A percentile compares a stretch with the other conserved stretches of the same genome.
These are phyloP conservation scores for Ranitomeya imitator DNA, from an alignment of 2,113 vertebrate species.

Conservation along the genomic window DNA sequence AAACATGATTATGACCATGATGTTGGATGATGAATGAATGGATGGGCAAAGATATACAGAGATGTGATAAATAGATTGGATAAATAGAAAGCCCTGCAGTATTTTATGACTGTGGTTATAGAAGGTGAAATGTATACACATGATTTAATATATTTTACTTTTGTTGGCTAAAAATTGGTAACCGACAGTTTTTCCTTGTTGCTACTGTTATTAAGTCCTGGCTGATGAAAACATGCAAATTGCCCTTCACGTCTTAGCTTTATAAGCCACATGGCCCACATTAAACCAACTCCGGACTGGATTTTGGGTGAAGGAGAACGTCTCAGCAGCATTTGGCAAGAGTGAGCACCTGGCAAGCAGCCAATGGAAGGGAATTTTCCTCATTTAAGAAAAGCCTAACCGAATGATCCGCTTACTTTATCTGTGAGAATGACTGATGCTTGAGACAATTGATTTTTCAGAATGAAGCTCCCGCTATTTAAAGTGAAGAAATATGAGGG, in stretches of 20 bases:
- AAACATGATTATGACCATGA: too few species aligned
- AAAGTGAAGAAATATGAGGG: constrained; percentile 8
- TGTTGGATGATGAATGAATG: too few species aligned
- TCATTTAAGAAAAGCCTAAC: neutral
- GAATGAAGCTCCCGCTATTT: neutral
- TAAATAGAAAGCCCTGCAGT: too few species aligned
- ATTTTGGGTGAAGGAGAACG: neutral
- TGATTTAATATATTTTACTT: neutral
- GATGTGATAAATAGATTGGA: too few species aligned
- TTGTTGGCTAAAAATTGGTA: neutral
- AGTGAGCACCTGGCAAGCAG: neutral
- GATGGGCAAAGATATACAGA: too few species aligned
- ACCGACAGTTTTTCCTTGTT: neutral
- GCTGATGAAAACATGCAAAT: neutral
- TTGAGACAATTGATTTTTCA: constrained; percentile 20
- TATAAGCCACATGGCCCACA: neutral
- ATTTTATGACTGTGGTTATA: too few species aligned
- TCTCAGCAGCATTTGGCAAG: constrained; percentile 1
- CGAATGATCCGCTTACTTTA: constrained; percentile 16
- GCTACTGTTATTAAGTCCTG: neutral
- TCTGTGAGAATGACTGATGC: neutral
- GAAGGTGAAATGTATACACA: neutral
- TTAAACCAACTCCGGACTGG: neutral
- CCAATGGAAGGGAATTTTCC: neutral
- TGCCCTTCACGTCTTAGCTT: neutral